Conservation (phyloP, 2,888 invertebrate species). For the Philereme transversata region DNA sequence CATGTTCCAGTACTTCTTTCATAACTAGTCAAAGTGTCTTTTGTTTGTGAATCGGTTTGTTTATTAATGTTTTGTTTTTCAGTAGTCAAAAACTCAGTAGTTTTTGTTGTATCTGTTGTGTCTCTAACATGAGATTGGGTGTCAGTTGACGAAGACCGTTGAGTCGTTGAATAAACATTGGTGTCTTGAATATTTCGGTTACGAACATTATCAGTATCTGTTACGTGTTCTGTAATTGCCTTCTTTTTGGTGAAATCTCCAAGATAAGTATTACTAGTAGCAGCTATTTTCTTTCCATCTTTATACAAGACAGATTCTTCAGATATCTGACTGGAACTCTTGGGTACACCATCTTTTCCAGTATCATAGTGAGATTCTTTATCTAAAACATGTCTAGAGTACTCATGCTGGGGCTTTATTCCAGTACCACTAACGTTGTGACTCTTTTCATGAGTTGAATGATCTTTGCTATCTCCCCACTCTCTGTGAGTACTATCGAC, state of each 20-base stretch:
- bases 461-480: constrained; percentile 81
- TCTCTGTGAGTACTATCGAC: constrained; percentile 85
- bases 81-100: constrained; percentile 68
- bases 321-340: constrained; percentile 67
- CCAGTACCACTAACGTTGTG: constrained; percentile 82
- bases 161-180: constrained; percentile 51
- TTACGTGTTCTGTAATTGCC: constrained; percentile 66
- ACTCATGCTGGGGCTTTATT: constrained; percentile 83
- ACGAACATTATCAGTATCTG: constrained; percentile 56
- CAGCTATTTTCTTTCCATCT: constrained; percentile 76
- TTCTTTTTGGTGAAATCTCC: constrained; percentile 76
- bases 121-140: constrained; percentile 54
- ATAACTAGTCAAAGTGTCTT: constrained; percentile 73
- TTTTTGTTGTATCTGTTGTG: constrained; percentile 58
- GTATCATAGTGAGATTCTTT: constrained; percentile 84
- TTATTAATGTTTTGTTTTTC: constrained; percentile 78
- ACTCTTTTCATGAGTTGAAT: constrained; percentile 80
- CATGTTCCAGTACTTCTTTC: constrained; percentile 80
- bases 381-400: constrained; percentile 80
- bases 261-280: constrained; percentile 71
- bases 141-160: constrained; percentile 55
- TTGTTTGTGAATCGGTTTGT: constrained; percentile 68
- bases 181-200: constrained; percentile 56
- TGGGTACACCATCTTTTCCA: constrained; percentile 81
- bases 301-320: constrained; percentile 73